These are phyloP conservation scores for Danio tinwini DNA, from an alignment of 2,797 vertebrate genomes.

Conservation along the genomic window DNA sequence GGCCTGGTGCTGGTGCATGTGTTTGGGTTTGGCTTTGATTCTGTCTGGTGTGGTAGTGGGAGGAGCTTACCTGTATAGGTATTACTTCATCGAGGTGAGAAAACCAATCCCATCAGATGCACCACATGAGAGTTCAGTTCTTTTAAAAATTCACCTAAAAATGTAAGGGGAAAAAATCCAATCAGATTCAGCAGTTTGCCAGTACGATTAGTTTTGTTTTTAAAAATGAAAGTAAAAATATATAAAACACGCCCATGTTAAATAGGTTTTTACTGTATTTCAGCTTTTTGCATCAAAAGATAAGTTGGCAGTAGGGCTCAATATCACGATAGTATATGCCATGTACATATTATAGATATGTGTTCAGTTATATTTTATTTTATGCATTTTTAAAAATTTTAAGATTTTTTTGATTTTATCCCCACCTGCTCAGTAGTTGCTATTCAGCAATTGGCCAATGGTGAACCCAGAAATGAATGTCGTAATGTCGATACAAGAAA, in stretches of 20 bases:
- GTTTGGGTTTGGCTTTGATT: slow-evolving; percentile 92
- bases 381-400: too few relatives aligned
- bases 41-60: slow-evolving; percentile 92
- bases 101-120: background rate
- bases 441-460: too few relatives aligned
- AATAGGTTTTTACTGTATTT: background rate
- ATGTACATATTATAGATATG: too few relatives aligned
- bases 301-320: background rate
- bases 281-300: background rate
- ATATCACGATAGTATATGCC: too few relatives aligned
- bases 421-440: too few relatives aligned
- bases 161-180: background rate
- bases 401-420: too few relatives aligned
- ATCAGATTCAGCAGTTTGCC: background rate
- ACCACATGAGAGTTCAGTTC: background rate
- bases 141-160: background rate
- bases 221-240: background rate
- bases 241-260: background rate
- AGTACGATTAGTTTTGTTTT: background rate
- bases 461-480: too few relatives aligned
- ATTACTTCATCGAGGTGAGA: slow-evolving; percentile 86
- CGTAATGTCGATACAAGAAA: too few relatives aligned
- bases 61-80: slow-evolving; percentile 91
- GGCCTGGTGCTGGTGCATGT: slow-evolving; percentile 98
- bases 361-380: too few relatives aligned